Evolutionary conservation across 2,888 invertebrate genomes (phyloP).

Genomic region (Branchipolynoe longqiensis): DNA sequence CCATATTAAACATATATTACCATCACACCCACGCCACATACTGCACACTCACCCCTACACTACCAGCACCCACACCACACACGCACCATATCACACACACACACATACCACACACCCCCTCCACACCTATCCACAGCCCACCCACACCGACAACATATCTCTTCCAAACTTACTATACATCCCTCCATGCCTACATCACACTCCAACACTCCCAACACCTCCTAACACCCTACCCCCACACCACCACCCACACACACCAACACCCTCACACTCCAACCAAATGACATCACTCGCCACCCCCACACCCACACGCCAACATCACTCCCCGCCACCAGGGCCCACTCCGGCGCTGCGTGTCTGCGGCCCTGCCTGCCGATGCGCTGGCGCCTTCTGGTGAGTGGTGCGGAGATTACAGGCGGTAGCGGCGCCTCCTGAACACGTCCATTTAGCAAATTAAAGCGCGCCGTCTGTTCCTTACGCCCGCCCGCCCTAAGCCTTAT

Average conservation of each 20-base stretch:
- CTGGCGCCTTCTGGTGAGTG: background rate
- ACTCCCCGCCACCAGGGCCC: background rate
- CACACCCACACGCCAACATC: background rate
- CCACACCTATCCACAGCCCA: no score
- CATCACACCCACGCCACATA: no score
- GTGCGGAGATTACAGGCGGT: slow-evolving; percentile 15
- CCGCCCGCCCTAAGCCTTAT: slow-evolving; percentile 21
- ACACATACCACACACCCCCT: no score
- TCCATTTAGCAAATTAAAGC: slow-evolving; percentile 54
- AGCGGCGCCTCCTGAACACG: slow-evolving; percentile 27
- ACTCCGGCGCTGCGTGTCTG: background rate
- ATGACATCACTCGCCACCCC: background rate
- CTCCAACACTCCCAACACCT: background rate
- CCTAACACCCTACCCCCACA: background rate
- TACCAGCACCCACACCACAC: no score
- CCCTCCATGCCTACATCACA: no score
- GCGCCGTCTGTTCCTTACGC: slow-evolving; percentile 37
- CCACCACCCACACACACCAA: background rate
- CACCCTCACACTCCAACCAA: background rate
- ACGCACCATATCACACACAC: no score
- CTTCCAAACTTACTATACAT: no score
- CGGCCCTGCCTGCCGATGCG: no score
- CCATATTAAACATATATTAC: no score
- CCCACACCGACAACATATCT: no score
- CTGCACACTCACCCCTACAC: no score